These are phyloP conservation scores for Drosophila tanythrix DNA, from an alignment of 2,888 invertebrate species.

Conservation along the genomic window DNA sequence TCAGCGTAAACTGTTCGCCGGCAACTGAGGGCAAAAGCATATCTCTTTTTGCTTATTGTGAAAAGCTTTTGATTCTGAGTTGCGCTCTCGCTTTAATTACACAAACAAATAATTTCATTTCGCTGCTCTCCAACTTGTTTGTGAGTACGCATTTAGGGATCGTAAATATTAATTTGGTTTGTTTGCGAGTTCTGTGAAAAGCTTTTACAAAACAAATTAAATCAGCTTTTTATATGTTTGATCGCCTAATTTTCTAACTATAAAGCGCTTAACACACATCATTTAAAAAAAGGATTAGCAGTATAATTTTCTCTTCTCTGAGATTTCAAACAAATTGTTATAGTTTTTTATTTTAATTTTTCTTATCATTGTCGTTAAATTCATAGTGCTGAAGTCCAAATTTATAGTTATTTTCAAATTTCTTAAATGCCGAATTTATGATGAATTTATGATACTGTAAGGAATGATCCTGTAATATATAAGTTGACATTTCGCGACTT, in stretches of 20 bases:
- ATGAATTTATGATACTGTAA: too few relatives aligned
- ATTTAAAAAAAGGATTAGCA: background rate
- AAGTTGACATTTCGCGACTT: too few relatives aligned
- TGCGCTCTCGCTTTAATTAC: background rate
- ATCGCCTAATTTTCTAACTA: background rate
- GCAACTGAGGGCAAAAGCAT: constrained; percentile 5
- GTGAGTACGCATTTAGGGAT: background rate
- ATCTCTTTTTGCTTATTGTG: background rate
- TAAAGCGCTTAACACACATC: background rate
- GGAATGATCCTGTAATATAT: too few relatives aligned
- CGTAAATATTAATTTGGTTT: background rate
- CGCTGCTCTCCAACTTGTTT: background rate
- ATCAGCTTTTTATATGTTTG: background rate
- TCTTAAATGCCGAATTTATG: too few relatives aligned
- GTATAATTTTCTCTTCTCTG: too few relatives aligned
- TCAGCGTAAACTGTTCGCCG: background rate
- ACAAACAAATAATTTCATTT: background rate
- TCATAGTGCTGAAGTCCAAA: too few relatives aligned
- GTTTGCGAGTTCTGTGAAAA: background rate
- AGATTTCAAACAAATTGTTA: too few relatives aligned
- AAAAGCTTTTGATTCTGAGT: constrained; percentile 1
- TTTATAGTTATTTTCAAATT: too few relatives aligned
- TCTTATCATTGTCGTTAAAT: too few relatives aligned
- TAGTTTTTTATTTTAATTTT: too few relatives aligned
- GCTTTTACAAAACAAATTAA: background rate